Evolutionary conservation across 2,113 vertebrate genomes (phyloP).

Genomic region (Crotophaga sulcirostris): DNA sequence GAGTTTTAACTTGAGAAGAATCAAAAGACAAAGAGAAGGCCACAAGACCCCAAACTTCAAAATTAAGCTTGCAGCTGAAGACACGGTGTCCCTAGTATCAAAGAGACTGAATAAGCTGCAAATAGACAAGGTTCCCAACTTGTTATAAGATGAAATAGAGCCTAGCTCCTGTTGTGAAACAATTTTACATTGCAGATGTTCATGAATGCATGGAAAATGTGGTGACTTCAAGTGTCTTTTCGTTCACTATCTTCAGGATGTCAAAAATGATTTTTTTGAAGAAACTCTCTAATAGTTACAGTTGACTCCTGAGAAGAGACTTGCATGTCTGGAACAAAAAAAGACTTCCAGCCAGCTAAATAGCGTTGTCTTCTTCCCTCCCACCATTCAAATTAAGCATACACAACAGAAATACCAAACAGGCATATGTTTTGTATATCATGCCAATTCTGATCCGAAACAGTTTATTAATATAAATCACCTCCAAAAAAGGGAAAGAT

Average conservation of each 20-base stretch:
- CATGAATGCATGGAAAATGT: constrained; percentile 44
- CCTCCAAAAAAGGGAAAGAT: constrained; percentile 59
- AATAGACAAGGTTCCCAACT: constrained; percentile 9
- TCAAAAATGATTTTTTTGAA: constrained; percentile 39
- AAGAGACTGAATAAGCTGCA: background rate
- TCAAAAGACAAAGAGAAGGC: background rate
- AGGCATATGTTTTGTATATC: constrained; percentile 32
- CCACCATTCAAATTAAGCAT: constrained; percentile 18
- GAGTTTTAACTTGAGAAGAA: constrained; percentile 9
- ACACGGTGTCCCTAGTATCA: background rate
- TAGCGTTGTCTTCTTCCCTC: background rate
- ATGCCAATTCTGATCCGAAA: constrained; percentile 13
- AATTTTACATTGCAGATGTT: constrained; percentile 54
- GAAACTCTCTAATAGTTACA: background rate
- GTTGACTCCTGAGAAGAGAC: constrained; percentile 35
- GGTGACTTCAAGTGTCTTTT: constrained; percentile 14
- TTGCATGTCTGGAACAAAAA: constrained; percentile 30
- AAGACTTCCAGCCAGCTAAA: constrained; percentile 14
- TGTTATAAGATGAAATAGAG: constrained; percentile 26
- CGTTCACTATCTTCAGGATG: constrained; percentile 4
- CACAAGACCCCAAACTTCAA: background rate
- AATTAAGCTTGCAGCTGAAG: background rate
- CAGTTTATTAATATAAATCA: constrained; percentile 55
- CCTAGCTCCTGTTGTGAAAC: constrained; percentile 19
- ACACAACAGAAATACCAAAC: constrained; percentile 48